Percentiles rank a stretch among this genome's conserved stretches.
phyloP scores from a whole-genome alignment of 1,140 invertebrate genomes.

The Ephestia elutella region DNA sequence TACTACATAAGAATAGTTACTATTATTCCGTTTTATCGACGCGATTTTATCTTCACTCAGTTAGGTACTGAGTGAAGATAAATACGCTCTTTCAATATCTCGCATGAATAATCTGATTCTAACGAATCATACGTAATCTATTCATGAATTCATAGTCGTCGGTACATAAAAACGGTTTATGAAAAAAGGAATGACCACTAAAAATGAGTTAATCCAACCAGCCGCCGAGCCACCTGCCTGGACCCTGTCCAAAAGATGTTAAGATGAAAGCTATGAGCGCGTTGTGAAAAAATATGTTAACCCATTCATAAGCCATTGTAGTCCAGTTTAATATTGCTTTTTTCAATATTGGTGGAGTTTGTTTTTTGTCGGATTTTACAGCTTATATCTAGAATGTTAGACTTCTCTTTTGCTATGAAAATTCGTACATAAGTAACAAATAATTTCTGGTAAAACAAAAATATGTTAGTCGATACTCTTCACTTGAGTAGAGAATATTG shows the following conservation, averaged over 20 bases:
- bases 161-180: constrained; percentile 2
- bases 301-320: constrained; percentile 1
- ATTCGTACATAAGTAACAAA: no score
- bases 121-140: not conserved
- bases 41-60: not conserved
- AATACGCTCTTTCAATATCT: constrained; percentile 1
- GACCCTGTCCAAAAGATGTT: not conserved
- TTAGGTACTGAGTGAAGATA: no score
- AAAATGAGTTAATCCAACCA: constrained; percentile 5
- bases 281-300: constrained; percentile 1
- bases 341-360: not conserved
- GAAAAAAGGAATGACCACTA: constrained; percentile 4
- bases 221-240: not conserved
- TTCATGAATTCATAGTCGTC: constrained; percentile 3
- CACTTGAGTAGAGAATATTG: no score
- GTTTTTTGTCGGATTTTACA: not conserved
- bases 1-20: no score
- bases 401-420: not conserved
- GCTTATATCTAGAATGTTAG: constrained; percentile 11
- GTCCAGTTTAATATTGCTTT: not conserved
- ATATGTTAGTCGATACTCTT: no score
- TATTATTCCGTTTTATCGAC: not conserved
- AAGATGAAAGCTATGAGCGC: not conserved
- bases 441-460: no score
- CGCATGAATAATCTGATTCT: constrained; percentile 1